Conservation (phyloP, 2,888 invertebrate species). For the Hololepta plana region DNA sequence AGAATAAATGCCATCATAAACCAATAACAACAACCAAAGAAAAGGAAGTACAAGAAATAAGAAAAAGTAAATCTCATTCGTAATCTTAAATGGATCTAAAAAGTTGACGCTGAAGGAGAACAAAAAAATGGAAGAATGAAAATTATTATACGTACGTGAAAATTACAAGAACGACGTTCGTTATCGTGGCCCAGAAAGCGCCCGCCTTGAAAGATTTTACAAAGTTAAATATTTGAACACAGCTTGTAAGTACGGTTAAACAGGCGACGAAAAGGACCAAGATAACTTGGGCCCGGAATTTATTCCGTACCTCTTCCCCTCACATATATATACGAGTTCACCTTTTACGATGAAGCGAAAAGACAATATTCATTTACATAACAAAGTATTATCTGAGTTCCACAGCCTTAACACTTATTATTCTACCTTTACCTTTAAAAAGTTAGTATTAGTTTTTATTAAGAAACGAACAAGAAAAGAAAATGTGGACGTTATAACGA, state of each 20-base stretch:
- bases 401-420: too few relatives aligned
- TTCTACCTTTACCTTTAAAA: too few relatives aligned
- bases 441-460: too few relatives aligned
- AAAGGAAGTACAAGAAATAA: too few relatives aligned
- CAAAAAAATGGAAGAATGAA: too few relatives aligned
- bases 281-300: constrained; percentile 13
- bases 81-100: constrained; percentile 9
- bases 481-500: too few relatives aligned
- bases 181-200: constrained; percentile 6
- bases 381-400: constrained; percentile 20
- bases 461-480: too few relatives aligned
- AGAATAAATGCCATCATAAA: too few relatives aligned
- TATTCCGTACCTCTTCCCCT: constrained; percentile 19
- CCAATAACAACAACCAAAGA: too few relatives aligned
- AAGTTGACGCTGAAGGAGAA: too few relatives aligned
- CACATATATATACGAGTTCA: too few relatives aligned
- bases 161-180: constrained; percentile 7
- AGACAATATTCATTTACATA: constrained; percentile 25
- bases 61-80: constrained; percentile 6
- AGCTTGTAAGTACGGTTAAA: constrained; percentile 18
- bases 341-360: constrained; percentile 16
- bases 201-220: constrained; percentile 14
- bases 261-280: constrained; percentile 7
- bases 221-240: constrained; percentile 22
- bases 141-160: too few relatives aligned